phyloP scores from a whole-genome alignment of 2,888 invertebrate genomes.

The Lithophane leautieri region DNA sequence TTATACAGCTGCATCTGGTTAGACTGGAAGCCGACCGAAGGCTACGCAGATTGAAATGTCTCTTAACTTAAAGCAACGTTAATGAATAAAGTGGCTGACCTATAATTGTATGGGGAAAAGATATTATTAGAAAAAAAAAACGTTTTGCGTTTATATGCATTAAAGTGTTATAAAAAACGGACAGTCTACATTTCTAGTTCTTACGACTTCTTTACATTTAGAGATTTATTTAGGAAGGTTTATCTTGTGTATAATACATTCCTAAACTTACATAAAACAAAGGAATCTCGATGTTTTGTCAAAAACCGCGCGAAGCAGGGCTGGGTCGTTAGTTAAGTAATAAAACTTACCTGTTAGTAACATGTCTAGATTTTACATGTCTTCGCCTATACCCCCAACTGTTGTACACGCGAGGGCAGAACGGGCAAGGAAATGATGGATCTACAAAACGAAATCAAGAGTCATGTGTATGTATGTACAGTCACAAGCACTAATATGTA shows the following conservation, averaged over 20 bases:
- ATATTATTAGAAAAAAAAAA: not conserved
- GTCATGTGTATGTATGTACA: not conserved
- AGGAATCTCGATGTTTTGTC: not conserved
- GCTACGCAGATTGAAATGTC: too few relatives aligned
- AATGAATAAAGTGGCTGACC: not conserved
- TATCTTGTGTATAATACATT: not conserved
- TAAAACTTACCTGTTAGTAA: conserved; percentile 82
- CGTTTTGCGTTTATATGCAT: not conserved
- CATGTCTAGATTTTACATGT: conserved; percentile 91
- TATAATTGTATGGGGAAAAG: too few relatives aligned
- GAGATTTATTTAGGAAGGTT: not conserved
- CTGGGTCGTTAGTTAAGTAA: not conserved
- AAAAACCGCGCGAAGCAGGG: too few relatives aligned
- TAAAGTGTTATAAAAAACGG: not conserved
- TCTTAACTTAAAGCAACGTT: too few relatives aligned
- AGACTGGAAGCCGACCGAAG: too few relatives aligned
- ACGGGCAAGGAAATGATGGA: conserved; percentile 91
- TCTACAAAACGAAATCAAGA: conserved; percentile 69
- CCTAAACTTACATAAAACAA: not conserved
- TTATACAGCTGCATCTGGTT: too few relatives aligned
- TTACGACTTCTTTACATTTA: not conserved
- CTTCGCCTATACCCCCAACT: conserved; percentile 92
- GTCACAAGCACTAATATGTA: too few relatives aligned
- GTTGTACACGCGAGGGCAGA: conserved; percentile 91
- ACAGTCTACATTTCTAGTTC: not conserved